A percentile compares a stretch with the other conserved stretches of the same genome.
These are phyloP conservation scores for Meiosimyza platycephala DNA, from an alignment of 2,888 invertebrate genomes.

Conservation along the genomic window DNA sequence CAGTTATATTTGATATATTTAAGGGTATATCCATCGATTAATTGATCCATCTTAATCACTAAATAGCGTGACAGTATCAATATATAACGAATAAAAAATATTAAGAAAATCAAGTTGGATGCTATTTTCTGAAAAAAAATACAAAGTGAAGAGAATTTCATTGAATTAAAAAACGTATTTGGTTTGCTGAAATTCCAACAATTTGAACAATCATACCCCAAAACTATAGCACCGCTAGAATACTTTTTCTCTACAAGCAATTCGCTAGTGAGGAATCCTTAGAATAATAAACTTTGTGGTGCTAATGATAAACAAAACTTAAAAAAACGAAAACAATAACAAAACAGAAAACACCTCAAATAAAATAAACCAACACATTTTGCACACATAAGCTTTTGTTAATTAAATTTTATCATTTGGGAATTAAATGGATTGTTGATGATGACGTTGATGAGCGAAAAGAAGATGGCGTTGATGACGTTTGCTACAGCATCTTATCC, in stretches of 20 bases:
- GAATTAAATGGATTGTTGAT: slow-evolving; percentile 30
- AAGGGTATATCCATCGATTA: no score
- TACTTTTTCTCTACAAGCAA: not conserved
- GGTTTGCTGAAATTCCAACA: not conserved
- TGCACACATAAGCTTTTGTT: slow-evolving; percentile 46
- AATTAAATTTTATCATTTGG: slow-evolving; percentile 46
- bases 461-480: not conserved
- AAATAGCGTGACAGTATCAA: no score
- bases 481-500: not conserved
- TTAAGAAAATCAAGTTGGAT: not conserved
- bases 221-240: no score
- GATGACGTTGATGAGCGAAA: slow-evolving; percentile 3
- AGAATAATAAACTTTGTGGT: no score
- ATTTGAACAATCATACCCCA: not conserved
- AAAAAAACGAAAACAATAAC: no score
- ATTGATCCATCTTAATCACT: no score
- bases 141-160: no score
- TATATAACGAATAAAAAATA: not conserved
- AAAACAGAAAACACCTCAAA: no score
- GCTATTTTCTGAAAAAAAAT: no score
- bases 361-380: slow-evolving; percentile 8
- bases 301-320: no score
- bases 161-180: not conserved
- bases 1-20: no score
- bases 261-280: not conserved